Evolutionary conservation across 2,797 vertebrate species (phyloP).

Genomic region (Malacoraja senta): DNA sequence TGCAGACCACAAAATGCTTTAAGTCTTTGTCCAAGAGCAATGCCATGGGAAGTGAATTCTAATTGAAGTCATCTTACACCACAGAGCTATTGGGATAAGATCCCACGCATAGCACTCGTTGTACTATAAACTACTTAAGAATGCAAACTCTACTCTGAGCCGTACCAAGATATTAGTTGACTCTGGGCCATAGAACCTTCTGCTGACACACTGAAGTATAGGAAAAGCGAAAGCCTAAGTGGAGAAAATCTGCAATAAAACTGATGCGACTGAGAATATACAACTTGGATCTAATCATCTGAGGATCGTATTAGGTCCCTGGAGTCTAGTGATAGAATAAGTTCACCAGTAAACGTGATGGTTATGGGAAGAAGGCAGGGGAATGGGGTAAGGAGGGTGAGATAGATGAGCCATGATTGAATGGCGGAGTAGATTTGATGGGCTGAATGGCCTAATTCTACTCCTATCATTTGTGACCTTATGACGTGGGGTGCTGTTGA

Average conservation of each 20-base stretch:
- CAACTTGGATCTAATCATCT: background rate
- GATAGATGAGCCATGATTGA: no score
- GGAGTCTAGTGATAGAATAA: background rate
- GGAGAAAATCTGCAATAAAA: slow-evolving; percentile 1
- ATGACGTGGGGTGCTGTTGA: background rate
- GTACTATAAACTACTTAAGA: slow-evolving; percentile 7
- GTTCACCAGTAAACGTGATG: background rate
- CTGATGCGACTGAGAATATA: background rate
- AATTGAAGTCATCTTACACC: slow-evolving; percentile 12
- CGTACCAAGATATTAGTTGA: background rate
- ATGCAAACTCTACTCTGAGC: background rate
- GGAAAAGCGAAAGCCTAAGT: background rate
- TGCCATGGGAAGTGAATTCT: slow-evolving; percentile 24
- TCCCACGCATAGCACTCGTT: background rate
- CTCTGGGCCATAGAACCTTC: background rate
- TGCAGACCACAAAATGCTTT: background rate
- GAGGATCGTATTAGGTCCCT: background rate
- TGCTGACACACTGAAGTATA: background rate
- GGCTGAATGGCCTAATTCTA: no score
- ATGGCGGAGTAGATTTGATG: no score
- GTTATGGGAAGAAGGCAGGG: no score
- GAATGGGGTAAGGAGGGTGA: no score
- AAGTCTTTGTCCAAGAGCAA: slow-evolving; percentile 13
- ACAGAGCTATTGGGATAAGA: background rate
- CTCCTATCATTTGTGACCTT: no score